Conservation (phyloP, 37 sponge, comb jelly and placozoan species). For the Diacarnus erythraeanus region DNA sequence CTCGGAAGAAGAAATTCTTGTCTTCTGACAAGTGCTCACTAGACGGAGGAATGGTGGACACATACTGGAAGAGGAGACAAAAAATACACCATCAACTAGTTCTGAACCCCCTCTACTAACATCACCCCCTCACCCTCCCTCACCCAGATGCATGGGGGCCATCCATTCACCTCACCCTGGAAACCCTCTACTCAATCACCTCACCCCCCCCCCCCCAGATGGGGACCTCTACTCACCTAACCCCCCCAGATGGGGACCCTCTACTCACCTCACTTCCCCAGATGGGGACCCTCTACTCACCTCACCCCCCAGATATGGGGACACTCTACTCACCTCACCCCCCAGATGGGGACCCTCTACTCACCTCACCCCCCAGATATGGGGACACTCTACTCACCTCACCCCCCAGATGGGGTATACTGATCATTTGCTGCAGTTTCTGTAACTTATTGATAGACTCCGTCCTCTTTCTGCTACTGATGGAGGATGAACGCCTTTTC, state of each 20-base stretch:
- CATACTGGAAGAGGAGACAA: slow-evolving; percentile 5
- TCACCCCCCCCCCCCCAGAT: neutral
- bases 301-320: no score
- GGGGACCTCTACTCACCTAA: no score
- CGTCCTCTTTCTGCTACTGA: neutral
- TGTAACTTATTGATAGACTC: slow-evolving; percentile 31
- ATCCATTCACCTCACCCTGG: no score
- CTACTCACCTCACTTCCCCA: no score
- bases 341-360: no score
- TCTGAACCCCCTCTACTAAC: neutral
- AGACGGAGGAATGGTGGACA: slow-evolving; percentile 8
- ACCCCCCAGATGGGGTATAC: slow-evolving; percentile 27
- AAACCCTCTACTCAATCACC: no score
- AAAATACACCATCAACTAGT: neutral
- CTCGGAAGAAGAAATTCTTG: slow-evolving; percentile 52
- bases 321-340: no score
- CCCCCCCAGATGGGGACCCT: no score
- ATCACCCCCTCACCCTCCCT: neutral
- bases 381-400: slow-evolving; percentile 24
- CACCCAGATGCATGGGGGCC: no score
- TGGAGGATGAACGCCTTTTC: neutral
- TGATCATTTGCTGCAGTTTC: slow-evolving; percentile 26
- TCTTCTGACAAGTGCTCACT: slow-evolving; percentile 18
- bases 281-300: no score
- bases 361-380: no score